Conservation (phyloP, 2,113 vertebrate genomes). For the Aplodontia rufa region DNA sequence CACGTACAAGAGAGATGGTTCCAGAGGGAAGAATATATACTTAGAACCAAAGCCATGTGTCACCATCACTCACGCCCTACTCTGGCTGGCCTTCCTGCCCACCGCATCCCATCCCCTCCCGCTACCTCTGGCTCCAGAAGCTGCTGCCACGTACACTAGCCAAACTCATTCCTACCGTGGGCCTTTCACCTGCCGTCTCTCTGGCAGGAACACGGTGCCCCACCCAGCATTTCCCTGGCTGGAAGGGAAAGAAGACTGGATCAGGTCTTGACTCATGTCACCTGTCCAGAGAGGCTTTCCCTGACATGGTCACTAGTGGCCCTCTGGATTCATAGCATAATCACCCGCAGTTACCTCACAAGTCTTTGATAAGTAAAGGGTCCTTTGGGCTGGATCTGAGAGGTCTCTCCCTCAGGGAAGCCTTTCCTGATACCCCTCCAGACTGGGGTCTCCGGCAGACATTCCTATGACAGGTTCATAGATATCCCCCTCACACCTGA, state of each 20-base stretch:
- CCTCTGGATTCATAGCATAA: background rate
- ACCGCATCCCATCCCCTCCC: background rate
- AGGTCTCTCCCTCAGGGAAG: no score
- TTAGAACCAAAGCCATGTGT: background rate
- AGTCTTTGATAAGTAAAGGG: no score
- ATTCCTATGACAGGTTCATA: no score
- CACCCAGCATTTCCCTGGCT: slow-evolving; percentile 7
- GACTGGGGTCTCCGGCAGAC: no score
- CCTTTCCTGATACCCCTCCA: background rate
- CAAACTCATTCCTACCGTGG: background rate
- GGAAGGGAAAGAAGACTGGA: no score
- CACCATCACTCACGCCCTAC: background rate
- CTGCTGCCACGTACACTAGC: background rate
- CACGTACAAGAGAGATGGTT: background rate
- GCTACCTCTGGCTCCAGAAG: background rate
- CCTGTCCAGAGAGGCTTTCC: background rate
- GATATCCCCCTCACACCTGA: background rate
- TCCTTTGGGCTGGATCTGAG: no score
- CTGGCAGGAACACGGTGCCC: slow-evolving; percentile 9
- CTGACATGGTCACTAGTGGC: background rate
- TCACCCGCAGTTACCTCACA: background rate
- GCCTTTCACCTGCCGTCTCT: background rate
- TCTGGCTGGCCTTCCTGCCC: background rate
- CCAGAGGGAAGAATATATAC: background rate
- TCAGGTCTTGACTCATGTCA: slow-evolving; percentile 3